Percentiles rank a stretch among this genome's conserved stretches.
These are phyloP conservation scores for Anthoscopus minutus DNA, from an alignment of 2,113 vertebrate species.

Conservation along the genomic window DNA sequence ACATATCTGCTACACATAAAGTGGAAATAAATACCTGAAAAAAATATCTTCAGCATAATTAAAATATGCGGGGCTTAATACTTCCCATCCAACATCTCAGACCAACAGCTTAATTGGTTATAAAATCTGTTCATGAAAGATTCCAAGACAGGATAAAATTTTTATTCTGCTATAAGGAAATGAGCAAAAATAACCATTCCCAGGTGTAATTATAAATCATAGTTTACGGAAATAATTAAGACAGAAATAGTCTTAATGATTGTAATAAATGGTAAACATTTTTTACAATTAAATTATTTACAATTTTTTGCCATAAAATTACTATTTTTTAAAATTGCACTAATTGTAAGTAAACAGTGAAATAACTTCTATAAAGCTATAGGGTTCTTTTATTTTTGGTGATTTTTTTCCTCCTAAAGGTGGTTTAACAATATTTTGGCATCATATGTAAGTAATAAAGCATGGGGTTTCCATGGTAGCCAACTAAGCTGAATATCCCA, in stretches of 20 bases:
- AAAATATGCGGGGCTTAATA: not conserved
- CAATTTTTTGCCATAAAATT: too few species aligned
- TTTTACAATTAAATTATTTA: too few species aligned
- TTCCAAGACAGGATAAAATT: not conserved
- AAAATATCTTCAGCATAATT: not conserved
- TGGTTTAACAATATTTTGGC: not conserved
- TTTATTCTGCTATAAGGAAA: not conserved
- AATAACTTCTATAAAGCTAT: not conserved
- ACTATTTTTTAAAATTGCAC: too few species aligned
- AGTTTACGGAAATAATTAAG: not conserved
- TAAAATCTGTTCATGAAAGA: not conserved
- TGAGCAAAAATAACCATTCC: not conserved
- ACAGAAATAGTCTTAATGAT: not conserved
- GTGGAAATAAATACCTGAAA: not conserved
- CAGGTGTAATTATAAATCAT: not conserved
- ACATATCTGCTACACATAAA: not conserved
- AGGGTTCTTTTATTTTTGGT: not conserved
- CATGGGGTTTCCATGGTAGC: not conserved
- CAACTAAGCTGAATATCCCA: not conserved
- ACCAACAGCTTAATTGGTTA: not conserved
- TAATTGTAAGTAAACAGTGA: not conserved
- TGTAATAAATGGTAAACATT: too few species aligned
- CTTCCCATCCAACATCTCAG: not conserved
- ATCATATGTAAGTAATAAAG: not conserved
- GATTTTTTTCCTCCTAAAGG: accelerated